Evolutionary conservation across 2,888 invertebrate species (phyloP).

Genomic region (Pycnomerus fuliginosus): DNA sequence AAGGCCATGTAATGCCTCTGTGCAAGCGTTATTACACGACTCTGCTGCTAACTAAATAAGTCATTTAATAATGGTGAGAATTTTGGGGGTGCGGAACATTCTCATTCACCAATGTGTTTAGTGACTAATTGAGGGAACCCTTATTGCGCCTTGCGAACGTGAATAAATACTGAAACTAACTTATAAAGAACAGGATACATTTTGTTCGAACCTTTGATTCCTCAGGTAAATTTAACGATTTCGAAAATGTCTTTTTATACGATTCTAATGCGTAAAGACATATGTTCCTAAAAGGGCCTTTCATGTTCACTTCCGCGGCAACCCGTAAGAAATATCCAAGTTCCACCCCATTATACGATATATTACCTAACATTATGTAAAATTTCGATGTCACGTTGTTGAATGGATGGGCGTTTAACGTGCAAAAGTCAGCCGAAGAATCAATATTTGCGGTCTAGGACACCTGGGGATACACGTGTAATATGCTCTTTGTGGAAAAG

Average conservation of each 20-base stretch:
- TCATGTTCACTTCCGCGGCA: conserved; percentile 24
- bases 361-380: conserved; percentile 24
- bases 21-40: conserved; percentile 28
- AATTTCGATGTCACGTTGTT: conserved; percentile 22
- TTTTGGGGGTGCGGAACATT: conserved; percentile 7
- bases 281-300: conserved; percentile 7
- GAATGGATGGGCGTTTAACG: conserved; percentile 24
- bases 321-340: conserved; percentile 11
- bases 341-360: conserved; percentile 23
- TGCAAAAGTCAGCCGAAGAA: conserved; percentile 28
- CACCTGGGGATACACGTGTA: conserved; percentile 32
- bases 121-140: conserved; percentile 4
- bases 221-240: conserved; percentile 18
- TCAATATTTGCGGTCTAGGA: conserved; percentile 34
- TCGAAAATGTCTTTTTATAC: conserved; percentile 19
- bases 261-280: conserved; percentile 9
- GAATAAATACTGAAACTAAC: no score
- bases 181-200: no score
- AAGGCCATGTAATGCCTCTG: conserved; percentile 32
- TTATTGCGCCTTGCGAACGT: no score
- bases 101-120: neutral
- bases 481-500: conserved; percentile 7
- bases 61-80: conserved; percentile 25
- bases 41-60: conserved; percentile 21
- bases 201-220: no score